phyloP scores from a whole-genome alignment of 2,888 invertebrate species.

The Sisyra terminalis region DNA sequence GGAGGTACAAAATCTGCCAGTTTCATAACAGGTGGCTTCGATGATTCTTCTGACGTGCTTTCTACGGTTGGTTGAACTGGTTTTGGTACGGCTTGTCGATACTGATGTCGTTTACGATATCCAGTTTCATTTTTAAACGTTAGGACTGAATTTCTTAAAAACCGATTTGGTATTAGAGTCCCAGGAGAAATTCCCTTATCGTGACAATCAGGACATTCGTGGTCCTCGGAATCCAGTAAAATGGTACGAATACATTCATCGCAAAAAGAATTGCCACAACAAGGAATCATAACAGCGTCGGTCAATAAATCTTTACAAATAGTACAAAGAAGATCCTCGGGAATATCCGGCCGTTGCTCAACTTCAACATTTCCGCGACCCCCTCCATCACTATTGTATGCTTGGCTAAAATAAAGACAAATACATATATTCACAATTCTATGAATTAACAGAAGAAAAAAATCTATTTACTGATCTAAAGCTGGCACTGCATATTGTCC shows the following conservation, averaged over 20 bases:
- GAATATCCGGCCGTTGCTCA: conserved; percentile 54
- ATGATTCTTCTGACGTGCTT: conserved; percentile 10
- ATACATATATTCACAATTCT: conserved; percentile 1
- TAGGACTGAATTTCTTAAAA: conserved; percentile 73
- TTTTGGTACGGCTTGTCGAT: conserved; percentile 8
- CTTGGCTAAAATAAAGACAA: conserved; percentile 39
- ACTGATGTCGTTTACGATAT: conserved; percentile 42
- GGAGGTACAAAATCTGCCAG: conserved; percentile 8
- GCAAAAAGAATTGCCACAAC: conserved; percentile 96
- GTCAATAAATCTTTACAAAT: conserved; percentile 83
- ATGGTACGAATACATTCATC: conserved; percentile 91
- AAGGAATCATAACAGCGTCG: conserved; percentile 96
- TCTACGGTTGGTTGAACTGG: conserved; percentile 7
- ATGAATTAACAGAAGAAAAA: conserved; percentile 4
- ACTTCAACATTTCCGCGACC: conserved; percentile 39
- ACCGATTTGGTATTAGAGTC: conserved; percentile 81
- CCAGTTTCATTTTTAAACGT: conserved; percentile 87
- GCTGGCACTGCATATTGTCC: conserved; percentile 80
- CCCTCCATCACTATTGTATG: conserved; percentile 48
- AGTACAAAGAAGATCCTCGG: conserved; percentile 81
- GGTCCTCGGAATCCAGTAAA: conserved; percentile 82
- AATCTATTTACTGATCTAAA: conserved; percentile 59
- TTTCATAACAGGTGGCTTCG: conserved; percentile 5
- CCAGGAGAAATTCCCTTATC: conserved; percentile 87
- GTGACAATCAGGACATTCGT: conserved; percentile 87